phyloP scores from a whole-genome alignment of 2,888 invertebrate species.

The Brachyopa scutellaris region DNA sequence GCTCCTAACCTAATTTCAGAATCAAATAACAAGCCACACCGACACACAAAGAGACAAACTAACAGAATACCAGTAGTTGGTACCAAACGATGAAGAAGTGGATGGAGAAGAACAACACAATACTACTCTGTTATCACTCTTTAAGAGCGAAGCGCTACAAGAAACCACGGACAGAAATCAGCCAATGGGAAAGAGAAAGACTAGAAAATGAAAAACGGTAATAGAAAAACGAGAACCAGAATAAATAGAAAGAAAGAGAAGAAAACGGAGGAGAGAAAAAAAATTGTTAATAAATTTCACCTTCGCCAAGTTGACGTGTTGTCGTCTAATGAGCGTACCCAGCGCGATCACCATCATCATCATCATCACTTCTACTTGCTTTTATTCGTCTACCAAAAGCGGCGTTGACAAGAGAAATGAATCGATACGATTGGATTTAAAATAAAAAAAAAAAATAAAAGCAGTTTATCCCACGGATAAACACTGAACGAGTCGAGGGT shows the following conservation, averaged over 20 bases:
- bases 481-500: slow-evolving; percentile 12
- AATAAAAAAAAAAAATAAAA: slow-evolving; percentile 62
- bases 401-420: slow-evolving; percentile 44
- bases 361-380: slow-evolving; percentile 35
- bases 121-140: slow-evolving; percentile 30
- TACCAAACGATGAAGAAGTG: slow-evolving; percentile 38
- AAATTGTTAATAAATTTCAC: slow-evolving; percentile 70
- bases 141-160: slow-evolving; percentile 27
- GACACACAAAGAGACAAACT: slow-evolving; percentile 26
- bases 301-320: slow-evolving; percentile 63
- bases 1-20: slow-evolving; percentile 81
- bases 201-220: slow-evolving; percentile 38
- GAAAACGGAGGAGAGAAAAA: slow-evolving; percentile 19
- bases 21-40: slow-evolving; percentile 76
- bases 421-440: slow-evolving; percentile 49
- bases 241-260: slow-evolving; percentile 38
- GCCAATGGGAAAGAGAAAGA: slow-evolving; percentile 48
- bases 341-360: slow-evolving; percentile 43
- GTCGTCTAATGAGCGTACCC: slow-evolving; percentile 21
- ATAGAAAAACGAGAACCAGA: slow-evolving; percentile 43
- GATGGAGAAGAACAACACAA: slow-evolving; percentile 35
- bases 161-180: neutral
- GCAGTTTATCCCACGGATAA: slow-evolving; percentile 34
- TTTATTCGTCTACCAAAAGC: slow-evolving; percentile 23
- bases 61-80: slow-evolving; percentile 52